phyloP scores from a whole-genome alignment of 2,113 vertebrate genomes.

The Clarias gariepinus region DNA sequence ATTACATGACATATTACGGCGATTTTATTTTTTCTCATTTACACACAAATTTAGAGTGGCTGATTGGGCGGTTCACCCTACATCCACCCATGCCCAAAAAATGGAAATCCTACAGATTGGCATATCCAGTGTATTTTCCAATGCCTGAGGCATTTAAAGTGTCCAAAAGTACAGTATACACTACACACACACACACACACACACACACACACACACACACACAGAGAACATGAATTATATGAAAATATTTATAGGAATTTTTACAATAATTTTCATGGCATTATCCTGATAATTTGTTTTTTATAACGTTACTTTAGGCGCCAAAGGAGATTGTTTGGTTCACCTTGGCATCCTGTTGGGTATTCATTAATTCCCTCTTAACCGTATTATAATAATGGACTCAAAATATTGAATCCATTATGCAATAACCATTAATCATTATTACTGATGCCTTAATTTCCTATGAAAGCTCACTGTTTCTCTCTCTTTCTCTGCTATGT shows the following conservation, averaged over 20 bases:
- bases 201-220: conserved; percentile 41
- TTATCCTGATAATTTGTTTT: background rate
- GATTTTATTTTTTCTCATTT: conserved; percentile 11
- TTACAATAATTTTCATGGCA: background rate
- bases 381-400: conserved; percentile 25
- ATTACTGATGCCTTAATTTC: conserved; percentile 11
- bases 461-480: background rate
- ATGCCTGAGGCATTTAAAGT: background rate
- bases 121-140: conserved; percentile 8
- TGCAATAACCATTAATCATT: conserved; percentile 15
- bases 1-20: conserved; percentile 24
- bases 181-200: conserved; percentile 39
- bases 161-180: background rate
- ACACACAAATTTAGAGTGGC: conserved; percentile 27
- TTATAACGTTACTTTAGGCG: background rate
- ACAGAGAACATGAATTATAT: background rate
- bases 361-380: conserved; percentile 15
- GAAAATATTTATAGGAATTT: background rate
- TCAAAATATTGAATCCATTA: conserved; percentile 8
- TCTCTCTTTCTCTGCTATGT: background rate
- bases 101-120: conserved; percentile 1
- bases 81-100: background rate
- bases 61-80: conserved; percentile 32
- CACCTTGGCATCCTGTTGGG: conserved; percentile 27
- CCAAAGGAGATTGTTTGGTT: conserved; percentile 11